A percentile compares a stretch with the other conserved stretches of the same genome.
These are phyloP conservation scores for Ptiloglossa arizonensis DNA, from an alignment of 1,140 invertebrate genomes.

Conservation along the genomic window DNA sequence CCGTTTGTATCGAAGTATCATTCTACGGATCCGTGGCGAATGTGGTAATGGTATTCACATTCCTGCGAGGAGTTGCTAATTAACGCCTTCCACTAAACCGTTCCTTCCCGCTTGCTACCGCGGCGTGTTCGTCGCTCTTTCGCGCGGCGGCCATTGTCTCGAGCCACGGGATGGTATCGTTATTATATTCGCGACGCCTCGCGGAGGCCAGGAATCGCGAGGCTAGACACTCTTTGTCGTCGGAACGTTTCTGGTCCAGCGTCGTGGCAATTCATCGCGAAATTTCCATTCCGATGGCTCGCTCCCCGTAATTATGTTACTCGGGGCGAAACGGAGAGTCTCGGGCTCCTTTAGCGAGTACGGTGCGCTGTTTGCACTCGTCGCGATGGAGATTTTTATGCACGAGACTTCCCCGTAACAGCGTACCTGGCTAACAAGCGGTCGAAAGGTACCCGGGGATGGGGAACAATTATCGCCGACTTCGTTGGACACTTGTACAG, in stretches of 20 bases:
- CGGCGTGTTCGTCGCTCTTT: slow-evolving; percentile 26
- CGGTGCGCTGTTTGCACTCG: background rate
- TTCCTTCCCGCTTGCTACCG: background rate
- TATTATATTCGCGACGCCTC: slow-evolving; percentile 33
- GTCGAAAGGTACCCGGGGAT: background rate
- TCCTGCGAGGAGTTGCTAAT: slow-evolving; percentile 64
- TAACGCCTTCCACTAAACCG: slow-evolving; percentile 56
- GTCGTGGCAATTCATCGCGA: slow-evolving; percentile 25
- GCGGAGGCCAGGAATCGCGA: slow-evolving; percentile 4
- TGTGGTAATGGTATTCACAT: slow-evolving; percentile 66
- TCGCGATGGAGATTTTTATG: slow-evolving; percentile 10
- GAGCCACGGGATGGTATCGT: background rate
- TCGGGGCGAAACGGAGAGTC: background rate
- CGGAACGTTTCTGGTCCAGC: slow-evolving; percentile 22
- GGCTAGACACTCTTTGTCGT: slow-evolving; percentile 30
- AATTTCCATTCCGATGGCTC: slow-evolving; percentile 40
- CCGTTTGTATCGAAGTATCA: too few species aligned
- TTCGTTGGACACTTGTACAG: too few species aligned
- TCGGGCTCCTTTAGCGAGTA: background rate
- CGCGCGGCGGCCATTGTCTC: slow-evolving; percentile 1
- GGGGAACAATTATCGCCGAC: slow-evolving; percentile 6
- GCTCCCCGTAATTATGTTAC: slow-evolving; percentile 41
- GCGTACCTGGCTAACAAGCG: slow-evolving; percentile 7
- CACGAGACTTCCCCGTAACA: background rate
- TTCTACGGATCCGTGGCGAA: too few species aligned